phyloP scores from a whole-genome alignment of 2,113 vertebrate genomes.

The Diadophis punctatus region DNA sequence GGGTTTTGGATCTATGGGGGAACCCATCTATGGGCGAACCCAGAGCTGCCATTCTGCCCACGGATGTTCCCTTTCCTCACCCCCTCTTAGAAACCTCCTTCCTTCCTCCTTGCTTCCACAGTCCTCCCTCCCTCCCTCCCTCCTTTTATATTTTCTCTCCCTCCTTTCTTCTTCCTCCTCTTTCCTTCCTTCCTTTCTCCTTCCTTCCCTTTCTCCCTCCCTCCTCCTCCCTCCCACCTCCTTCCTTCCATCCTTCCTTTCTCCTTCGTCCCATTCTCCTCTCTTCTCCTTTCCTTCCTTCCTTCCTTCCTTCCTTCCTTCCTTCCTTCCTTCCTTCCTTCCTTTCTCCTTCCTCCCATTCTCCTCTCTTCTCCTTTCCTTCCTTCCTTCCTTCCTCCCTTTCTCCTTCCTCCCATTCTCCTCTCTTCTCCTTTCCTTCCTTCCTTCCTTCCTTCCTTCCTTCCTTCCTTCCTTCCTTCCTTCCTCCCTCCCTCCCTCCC shows the following conservation, averaged over 20 bases:
- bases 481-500: background rate
- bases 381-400: too few species aligned
- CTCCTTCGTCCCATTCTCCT: background rate
- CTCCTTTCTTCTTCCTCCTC: too few species aligned
- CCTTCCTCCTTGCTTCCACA: background rate
- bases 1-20: too few species aligned
- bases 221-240: background rate
- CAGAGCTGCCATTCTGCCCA: background rate
- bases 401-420: too few species aligned
- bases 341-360: background rate
- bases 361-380: too few species aligned
- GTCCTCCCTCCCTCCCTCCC: too few species aligned
- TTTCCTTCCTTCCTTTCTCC: background rate
- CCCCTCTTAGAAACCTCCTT: background rate
- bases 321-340: background rate
- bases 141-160: background rate
- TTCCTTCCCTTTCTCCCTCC: background rate
- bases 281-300: too few species aligned
- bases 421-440: too few species aligned
- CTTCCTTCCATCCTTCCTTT: background rate
- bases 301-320: background rate
- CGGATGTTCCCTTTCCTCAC: background rate
- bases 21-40: too few species aligned
- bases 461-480: too few species aligned
- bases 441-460: background rate